Conservation (phyloP, 1,140 invertebrate species). For the Sesamia nonagrioides region DNA sequence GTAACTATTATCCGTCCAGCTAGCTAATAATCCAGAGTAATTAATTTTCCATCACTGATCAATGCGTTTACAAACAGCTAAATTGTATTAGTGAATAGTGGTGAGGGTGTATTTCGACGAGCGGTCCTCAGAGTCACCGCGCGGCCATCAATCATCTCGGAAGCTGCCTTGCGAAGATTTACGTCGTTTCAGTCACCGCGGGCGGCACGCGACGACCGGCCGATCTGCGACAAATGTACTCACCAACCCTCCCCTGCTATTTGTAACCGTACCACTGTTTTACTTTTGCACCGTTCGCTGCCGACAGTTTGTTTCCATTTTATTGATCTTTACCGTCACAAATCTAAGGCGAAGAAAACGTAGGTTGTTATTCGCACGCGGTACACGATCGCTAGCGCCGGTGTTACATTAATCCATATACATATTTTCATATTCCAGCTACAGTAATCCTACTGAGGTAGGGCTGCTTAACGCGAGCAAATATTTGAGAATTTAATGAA, state of each 20-base stretch:
- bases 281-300: conserved; percentile 46
- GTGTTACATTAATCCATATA: conserved; percentile 64
- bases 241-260: conserved; percentile 19
- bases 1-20: conserved; percentile 66
- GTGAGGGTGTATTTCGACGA: conserved; percentile 57
- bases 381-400: conserved; percentile 57
- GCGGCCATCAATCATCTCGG: conserved; percentile 71
- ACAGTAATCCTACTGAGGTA: conserved; percentile 62
- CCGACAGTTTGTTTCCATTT: conserved; percentile 55
- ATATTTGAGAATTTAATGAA: conserved; percentile 81
- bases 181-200: conserved; percentile 53
- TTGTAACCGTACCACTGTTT: conserved; percentile 34
- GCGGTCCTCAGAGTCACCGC: conserved; percentile 58
- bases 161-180: conserved; percentile 57
- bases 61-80: conserved; percentile 64
- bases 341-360: conserved; percentile 59
- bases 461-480: conserved; percentile 67
- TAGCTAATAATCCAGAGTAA: too few species aligned
- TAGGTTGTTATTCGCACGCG: conserved; percentile 60
- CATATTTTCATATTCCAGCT: conserved; percentile 68
- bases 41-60: conserved; percentile 70
- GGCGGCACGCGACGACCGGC: conserved; percentile 17
- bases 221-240: conserved; percentile 62
- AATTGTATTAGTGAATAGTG: conserved; percentile 65
- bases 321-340: conserved; percentile 60